Evolutionary conservation across 2,888 invertebrate species (phyloP).

Genomic region (Strigamia crassipes): DNA sequence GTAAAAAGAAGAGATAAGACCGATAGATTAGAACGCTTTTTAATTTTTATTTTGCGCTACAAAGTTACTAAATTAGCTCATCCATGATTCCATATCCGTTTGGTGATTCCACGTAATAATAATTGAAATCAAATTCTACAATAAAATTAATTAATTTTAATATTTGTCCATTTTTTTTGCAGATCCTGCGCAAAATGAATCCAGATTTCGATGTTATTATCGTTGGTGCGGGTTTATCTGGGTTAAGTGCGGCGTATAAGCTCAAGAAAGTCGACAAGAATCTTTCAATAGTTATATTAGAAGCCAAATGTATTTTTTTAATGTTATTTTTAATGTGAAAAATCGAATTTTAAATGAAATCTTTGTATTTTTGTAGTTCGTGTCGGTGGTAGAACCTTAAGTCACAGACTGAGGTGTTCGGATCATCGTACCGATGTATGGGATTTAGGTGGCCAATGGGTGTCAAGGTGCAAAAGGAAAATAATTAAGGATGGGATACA

Average conservation of each 20-base stretch:
- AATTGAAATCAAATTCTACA: background rate
- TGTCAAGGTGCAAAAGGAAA: too few species aligned
- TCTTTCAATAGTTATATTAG: background rate
- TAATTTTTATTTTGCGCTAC: background rate
- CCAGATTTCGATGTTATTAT: background rate
- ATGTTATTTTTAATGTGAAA: background rate
- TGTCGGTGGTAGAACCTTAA: slow-evolving; percentile 31
- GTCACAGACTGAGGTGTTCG: background rate
- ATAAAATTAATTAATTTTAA: background rate
- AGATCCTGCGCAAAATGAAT: background rate
- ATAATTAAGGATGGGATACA: too few species aligned
- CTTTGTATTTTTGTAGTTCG: slow-evolving; percentile 8
- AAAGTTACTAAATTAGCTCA: background rate
- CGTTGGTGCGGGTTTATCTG: background rate
- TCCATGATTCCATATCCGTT: background rate
- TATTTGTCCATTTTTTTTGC: background rate
- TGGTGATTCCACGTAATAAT: background rate
- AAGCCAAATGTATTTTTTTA: slow-evolving; percentile 28
- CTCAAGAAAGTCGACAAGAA: background rate
- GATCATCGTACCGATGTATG: background rate
- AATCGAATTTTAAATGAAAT: background rate
- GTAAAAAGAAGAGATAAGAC: background rate
- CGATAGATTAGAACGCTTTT: background rate
- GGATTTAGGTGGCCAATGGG: slow-evolving; percentile 43
- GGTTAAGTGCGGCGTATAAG: background rate